Evolutionary conservation across 2,797 vertebrate genomes (phyloP).

Genomic region (Holocentrus rufus): DNA sequence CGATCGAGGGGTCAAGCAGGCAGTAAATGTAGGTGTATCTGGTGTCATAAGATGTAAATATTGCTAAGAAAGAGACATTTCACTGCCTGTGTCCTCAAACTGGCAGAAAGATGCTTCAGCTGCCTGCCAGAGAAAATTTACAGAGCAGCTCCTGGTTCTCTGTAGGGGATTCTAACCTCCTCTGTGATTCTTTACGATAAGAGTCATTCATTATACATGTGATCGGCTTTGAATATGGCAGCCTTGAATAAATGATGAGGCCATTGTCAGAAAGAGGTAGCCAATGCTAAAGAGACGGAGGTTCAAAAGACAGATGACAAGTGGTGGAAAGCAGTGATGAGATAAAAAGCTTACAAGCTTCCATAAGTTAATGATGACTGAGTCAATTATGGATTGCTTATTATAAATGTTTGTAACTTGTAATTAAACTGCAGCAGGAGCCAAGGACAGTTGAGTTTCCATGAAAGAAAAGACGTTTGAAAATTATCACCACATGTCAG

Average conservation of each 20-base stretch:
- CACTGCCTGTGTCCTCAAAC: conserved; percentile 9
- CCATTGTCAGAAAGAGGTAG: conserved; percentile 26
- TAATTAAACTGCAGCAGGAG: conserved; percentile 5
- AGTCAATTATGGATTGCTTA: too few relatives aligned
- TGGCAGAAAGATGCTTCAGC: conserved; percentile 22
- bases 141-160: conserved; percentile 25
- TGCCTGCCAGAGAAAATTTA: conserved; percentile 39
- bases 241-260: conserved; percentile 61
- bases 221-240: conserved; percentile 53
- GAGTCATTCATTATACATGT: conserved; percentile 67
- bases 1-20: conserved; percentile 66
- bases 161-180: conserved; percentile 35
- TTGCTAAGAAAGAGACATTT: conserved; percentile 37
- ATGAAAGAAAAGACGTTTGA: conserved; percentile 11
- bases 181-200: conserved; percentile 59
- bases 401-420: neutral
- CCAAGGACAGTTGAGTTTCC: conserved; percentile 10
- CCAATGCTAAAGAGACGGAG: conserved; percentile 18
- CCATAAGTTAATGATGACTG: neutral
- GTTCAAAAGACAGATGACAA: conserved; percentile 24
- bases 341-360: conserved; percentile 3
- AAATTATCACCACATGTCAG: neutral
- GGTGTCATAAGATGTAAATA: conserved; percentile 65
- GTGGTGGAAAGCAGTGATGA: neutral
- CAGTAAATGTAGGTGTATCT: conserved; percentile 53